Conservation (phyloP, 2,113 vertebrate species). For the Drymodes brunneopygia region DNA sequence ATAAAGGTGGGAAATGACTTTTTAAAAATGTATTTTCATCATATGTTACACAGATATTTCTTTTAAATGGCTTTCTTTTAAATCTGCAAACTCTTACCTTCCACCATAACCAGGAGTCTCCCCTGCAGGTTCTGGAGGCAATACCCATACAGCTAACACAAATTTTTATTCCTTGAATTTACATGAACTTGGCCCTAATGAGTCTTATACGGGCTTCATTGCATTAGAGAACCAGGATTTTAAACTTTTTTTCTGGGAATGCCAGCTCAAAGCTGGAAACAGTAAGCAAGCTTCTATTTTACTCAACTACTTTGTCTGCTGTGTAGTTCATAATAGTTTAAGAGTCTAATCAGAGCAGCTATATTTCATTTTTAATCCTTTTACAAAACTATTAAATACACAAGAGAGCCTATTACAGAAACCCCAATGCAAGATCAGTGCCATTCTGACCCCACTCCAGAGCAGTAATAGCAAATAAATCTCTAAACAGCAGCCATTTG, state of each 20-base stretch:
- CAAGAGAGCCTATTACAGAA: neutral
- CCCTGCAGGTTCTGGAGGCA: neutral
- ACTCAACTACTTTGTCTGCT: neutral
- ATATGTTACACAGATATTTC: rapidly evolving
- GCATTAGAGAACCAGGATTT: neutral
- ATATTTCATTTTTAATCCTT: neutral
- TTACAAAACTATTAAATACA: neutral
- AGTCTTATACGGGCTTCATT: neutral
- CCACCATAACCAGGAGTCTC: neutral
- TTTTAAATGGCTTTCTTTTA: neutral
- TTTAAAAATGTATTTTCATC: neutral
- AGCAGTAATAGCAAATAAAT: neutral
- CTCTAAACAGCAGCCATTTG: neutral
- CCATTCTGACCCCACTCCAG: neutral
- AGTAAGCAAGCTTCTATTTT: neutral
- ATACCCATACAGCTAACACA: neutral
- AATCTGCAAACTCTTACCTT: neutral
- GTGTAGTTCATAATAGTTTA: neutral
- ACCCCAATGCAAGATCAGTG: neutral
- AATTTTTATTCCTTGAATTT: neutral
- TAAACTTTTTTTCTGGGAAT: neutral
- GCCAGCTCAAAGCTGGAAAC: neutral
- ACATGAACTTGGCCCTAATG: neutral
- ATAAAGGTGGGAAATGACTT: neutral
- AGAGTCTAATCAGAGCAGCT: neutral